Percentiles rank a stretch among this genome's conserved stretches.
These are phyloP conservation scores for Notarius lentiginosus DNA, from an alignment of 2,113 vertebrate species.

Conservation along the genomic window DNA sequence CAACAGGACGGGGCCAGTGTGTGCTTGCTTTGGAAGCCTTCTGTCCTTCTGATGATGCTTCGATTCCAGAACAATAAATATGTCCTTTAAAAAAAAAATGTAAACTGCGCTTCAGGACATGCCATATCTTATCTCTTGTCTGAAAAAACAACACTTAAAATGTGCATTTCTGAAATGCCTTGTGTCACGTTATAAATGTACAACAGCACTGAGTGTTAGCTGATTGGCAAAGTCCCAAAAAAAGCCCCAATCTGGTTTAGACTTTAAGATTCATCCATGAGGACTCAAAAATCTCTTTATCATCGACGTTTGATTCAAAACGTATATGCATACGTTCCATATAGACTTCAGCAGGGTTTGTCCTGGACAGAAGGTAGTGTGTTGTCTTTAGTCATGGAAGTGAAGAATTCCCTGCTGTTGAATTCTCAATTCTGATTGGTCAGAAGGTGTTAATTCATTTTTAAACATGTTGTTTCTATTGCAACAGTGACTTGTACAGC, in stretches of 20 bases:
- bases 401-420: too few relatives aligned
- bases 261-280: not conserved
- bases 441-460: too few relatives aligned
- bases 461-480: too few relatives aligned
- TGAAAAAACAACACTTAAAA: not conserved
- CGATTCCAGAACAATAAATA: slow-evolving; percentile 5
- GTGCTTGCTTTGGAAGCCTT: slow-evolving; percentile 45
- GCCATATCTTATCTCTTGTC: too few relatives aligned
- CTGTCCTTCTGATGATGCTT: slow-evolving; percentile 43
- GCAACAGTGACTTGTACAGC: too few relatives aligned
- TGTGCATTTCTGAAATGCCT: not conserved
- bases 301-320: too few relatives aligned
- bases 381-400: too few relatives aligned
- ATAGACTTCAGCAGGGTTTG: too few relatives aligned
- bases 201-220: not conserved
- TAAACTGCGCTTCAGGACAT: slow-evolving; percentile 42
- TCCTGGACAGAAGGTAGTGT: too few relatives aligned
- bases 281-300: not conserved
- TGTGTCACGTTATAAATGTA: not conserved
- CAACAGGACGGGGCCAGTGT: slow-evolving; percentile 19
- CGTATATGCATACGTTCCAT: too few relatives aligned
- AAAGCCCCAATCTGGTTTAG: not conserved
- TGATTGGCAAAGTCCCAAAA: not conserved
- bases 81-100: slow-evolving; percentile 60
- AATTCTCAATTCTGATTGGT: too few relatives aligned